These are phyloP conservation scores for Pitta sordida DNA, from an alignment of 2,113 vertebrate species.

Conservation along the genomic window DNA sequence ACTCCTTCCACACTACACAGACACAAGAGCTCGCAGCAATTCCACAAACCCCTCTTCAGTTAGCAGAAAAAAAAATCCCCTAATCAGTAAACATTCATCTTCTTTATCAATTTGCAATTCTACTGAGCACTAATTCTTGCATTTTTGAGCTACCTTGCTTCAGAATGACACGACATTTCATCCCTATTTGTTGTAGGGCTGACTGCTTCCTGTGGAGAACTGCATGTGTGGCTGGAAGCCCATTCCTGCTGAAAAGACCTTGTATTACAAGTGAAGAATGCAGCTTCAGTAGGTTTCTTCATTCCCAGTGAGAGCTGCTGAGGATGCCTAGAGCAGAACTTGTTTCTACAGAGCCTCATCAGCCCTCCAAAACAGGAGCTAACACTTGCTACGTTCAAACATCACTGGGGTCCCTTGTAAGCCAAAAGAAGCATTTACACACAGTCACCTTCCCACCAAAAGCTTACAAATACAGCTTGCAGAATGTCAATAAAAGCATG, in stretches of 20 bases:
- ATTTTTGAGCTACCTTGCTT: background rate
- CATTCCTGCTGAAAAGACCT: background rate
- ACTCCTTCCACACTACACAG: background rate
- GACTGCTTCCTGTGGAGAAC: background rate
- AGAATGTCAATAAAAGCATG: background rate
- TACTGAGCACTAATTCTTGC: background rate
- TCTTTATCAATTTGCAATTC: background rate
- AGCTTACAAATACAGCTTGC: background rate
- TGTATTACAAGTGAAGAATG: background rate
- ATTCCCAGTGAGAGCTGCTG: background rate
- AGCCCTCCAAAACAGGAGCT: background rate
- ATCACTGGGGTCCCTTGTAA: background rate
- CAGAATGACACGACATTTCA: background rate
- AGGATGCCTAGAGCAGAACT: background rate
- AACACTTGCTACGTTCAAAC: fast-evolving
- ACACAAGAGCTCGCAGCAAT: background rate
- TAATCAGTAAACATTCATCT: background rate
- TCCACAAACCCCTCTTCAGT: background rate
- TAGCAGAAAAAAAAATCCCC: background rate
- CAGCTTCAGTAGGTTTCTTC: background rate
- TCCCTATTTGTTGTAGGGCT: background rate
- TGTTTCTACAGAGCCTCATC: background rate
- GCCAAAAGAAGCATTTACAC: background rate
- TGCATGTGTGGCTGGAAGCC: fast-evolving
- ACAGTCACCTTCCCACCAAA: background rate